Evolutionary conservation across 2,797 vertebrate genomes (phyloP).

Genomic region (Dermochelys coriacea): DNA sequence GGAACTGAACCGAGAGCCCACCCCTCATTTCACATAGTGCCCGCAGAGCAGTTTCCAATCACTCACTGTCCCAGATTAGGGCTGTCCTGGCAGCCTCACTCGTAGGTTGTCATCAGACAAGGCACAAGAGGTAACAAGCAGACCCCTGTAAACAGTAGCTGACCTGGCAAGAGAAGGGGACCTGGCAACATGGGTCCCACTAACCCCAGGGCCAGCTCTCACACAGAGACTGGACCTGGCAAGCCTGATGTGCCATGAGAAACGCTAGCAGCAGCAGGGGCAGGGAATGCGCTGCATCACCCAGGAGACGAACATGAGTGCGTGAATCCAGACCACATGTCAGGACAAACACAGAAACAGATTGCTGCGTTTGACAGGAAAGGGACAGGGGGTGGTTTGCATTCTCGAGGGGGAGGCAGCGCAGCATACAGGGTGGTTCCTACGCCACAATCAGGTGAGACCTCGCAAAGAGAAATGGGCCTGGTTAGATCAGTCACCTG

Average conservation of each 20-base stretch:
- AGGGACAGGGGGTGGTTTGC: not conserved
- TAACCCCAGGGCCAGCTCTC: not conserved
- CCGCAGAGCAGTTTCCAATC: too few species aligned
- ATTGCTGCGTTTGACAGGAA: slow-evolving; percentile 4
- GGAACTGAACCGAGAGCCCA: too few species aligned
- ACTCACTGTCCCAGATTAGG: not conserved
- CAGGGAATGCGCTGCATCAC: not conserved
- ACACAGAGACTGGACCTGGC: not conserved
- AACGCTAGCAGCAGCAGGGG: not conserved
- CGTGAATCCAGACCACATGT: not conserved
- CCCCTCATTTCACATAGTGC: too few species aligned
- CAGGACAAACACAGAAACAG: not conserved
- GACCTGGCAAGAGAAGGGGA: not conserved
- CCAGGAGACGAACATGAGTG: not conserved
- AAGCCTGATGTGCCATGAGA: not conserved
- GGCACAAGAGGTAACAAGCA: not conserved
- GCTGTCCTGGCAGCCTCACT: too few species aligned
- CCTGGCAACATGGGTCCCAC: not conserved
- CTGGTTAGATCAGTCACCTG: not conserved
- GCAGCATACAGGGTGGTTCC: too few species aligned
- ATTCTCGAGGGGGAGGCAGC: not conserved
- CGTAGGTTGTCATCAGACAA: not conserved
- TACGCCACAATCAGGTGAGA: not conserved
- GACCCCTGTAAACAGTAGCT: too few species aligned
- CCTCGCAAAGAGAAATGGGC: too few species aligned